Conservation (phyloP, 1,140 invertebrate species). For the Arion vulgaris region DNA sequence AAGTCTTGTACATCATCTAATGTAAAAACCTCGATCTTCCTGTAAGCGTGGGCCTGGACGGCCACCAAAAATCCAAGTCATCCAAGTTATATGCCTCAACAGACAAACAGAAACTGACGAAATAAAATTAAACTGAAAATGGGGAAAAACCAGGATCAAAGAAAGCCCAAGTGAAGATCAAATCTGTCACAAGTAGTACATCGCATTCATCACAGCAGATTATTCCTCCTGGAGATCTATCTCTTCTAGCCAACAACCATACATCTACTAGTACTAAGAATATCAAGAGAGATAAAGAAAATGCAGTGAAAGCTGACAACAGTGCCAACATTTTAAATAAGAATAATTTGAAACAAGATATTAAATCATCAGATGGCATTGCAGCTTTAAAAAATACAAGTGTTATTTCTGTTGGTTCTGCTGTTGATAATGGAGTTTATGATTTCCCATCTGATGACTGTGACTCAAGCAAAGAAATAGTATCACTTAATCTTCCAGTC, state of each 20-base stretch:
- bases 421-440: slow-evolving; percentile 38
- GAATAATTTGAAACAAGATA: neutral
- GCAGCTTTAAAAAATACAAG: neutral
- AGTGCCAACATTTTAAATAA: neutral
- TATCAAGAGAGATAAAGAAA: slow-evolving; percentile 1
- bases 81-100: slow-evolving; percentile 24
- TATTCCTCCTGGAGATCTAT: neutral
- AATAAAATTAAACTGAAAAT: neutral
- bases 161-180: slow-evolving; percentile 11
- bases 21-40: slow-evolving; percentile 71
- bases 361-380: neutral
- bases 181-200: neutral
- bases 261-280: neutral
- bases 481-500: slow-evolving; percentile 29
- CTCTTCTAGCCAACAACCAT: neutral
- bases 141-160: slow-evolving; percentile 26
- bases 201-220: slow-evolving; percentile 1
- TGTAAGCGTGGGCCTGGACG: slow-evolving; percentile 44
- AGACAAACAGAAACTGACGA: neutral
- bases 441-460: slow-evolving; percentile 40
- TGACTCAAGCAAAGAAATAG: slow-evolving; percentile 33
- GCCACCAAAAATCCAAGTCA: slow-evolving; percentile 40
- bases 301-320: neutral
- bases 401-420: neutral
- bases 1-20: neutral